Evolutionary conservation across 2,888 invertebrate genomes (phyloP), one percentile per base, ranked within the genome.

Genomic region (Stenchaetothrips biformis): DNA sequence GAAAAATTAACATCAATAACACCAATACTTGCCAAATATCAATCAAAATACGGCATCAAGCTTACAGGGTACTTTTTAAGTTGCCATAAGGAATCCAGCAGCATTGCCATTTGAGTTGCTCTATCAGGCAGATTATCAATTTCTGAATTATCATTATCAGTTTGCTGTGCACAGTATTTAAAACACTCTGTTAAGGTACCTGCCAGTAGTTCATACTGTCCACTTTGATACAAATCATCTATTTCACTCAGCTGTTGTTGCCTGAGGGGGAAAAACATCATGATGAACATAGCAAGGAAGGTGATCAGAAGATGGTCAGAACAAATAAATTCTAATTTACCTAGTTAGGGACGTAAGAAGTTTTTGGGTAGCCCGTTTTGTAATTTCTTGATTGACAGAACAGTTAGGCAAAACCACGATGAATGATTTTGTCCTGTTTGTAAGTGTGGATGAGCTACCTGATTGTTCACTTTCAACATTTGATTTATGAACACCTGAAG

Each of bases 11-110:
- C 74, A 25, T 37, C 79, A 53, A 47, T 27, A 67, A 0, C 16
- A 49, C 81, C 84, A 21, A 78, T 2, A 16, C 8, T 13, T 37
- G 37, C 78, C 74, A 48, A 21, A 77, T 62, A 37, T 78, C 48
- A 74, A 37, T 78, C 37, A 77, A 79, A 11, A 81, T 27, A 79
- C 16, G 11, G 13, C 18, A 59, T 0, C 11, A 47, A 81, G 84
- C 49, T 74, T 4, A n/a, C 18, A 85, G 88, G 85, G 81, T 87
- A 88, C 81, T 91, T 89, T 81, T 90, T 88, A 62, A 92, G 86
- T 80, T 91, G 90, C 90, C 91, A 91, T 81, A 92, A 89, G 77
- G 92, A 90, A 81, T 93, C 92, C 81, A 93, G 87, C 82, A 94
- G 88, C 80, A 93, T 87, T 18, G 86, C 84, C 48, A 90, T 85